Base-by-base conservation (phyloP, 2,113 vertebrate genomes). In the Chascanopsetta lugubris region DNA sequence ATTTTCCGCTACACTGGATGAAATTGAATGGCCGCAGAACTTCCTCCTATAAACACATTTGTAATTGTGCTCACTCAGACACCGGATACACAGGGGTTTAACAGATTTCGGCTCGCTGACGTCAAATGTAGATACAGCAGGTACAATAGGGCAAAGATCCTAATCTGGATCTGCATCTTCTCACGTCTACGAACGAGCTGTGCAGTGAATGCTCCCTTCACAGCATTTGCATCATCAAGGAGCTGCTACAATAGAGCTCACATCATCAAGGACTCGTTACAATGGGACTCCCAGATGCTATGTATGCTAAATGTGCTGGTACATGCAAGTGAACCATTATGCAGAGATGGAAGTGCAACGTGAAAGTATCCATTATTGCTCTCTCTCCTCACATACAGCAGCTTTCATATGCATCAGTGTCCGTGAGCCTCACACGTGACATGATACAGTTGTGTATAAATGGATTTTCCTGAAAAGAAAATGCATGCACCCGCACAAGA, bases 1-100 rank as follows among this genome's bases (percentile, higher is more conserved):
- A 79, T 85, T 83, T 85, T 82, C 82, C 69, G 70, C 51, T 75
- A 76, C 75, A 83, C 30, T 69, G 67, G 56, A 73, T 67, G 72
- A 80, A 82, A 80, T 87, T 60, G 72, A 78, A 54, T 63, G 64
- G 63, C 61, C 51, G 55, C 70, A 61, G 58, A 61, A 73, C 55
- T 49, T 69, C 70, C 53, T n/a, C 45, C 64, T 73, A 74, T 79
- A 74, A 80, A 79, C 71, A 79, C 59, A 69, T 74, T 79, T 64
- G 51, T 80, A 80, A 82, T 70, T 63, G 61, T 67, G 63, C 42
- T 77, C 48, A 40, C 36, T 67, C n/a, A 63, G 34, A 48, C 68
- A 36, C 79, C 73, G 45, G 42, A 55, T 59, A 45, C 48, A 69
- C n/a, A 45, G 46, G 56, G 55, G 69, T 66, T 65, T 61, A 66